These are phyloP conservation scores for Tauraco erythrolophus DNA, from an alignment of 2,113 vertebrate genomes.

Conservation along the genomic window DNA sequence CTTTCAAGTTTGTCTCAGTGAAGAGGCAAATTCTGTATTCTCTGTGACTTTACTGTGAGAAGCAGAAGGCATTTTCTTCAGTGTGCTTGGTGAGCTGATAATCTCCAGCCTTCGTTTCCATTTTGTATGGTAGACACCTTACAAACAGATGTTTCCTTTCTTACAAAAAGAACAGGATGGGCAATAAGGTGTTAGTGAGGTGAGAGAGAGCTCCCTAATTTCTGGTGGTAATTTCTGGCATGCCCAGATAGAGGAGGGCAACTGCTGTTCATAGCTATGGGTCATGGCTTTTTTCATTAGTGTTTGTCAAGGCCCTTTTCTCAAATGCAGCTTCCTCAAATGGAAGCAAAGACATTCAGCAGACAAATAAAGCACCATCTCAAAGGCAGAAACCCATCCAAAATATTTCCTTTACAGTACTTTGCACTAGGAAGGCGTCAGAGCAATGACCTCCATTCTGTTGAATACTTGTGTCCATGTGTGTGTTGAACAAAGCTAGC, in stretches of 20 bases:
- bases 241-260: background rate
- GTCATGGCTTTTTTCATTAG: background rate
- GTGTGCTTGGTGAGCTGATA: background rate
- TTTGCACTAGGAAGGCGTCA: background rate
- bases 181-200: background rate
- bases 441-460: background rate
- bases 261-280: background rate
- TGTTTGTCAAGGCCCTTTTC: background rate
- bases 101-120: background rate
- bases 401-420: background rate
- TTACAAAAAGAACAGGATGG: background rate
- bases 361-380: background rate
- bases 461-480: fast-evolving
- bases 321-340: background rate
- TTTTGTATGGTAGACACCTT: background rate
- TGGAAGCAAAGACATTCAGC: background rate
- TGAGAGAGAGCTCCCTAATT: background rate
- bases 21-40: background rate
- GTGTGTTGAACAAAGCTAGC: background rate
- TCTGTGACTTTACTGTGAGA: background rate
- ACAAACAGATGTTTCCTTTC: too few relatives aligned
- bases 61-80: background rate
- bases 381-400: background rate
- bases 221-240: background rate
- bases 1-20: background rate